Conservation (phyloP, 2,797 vertebrate genomes). For the Nannoperca australis region DNA sequence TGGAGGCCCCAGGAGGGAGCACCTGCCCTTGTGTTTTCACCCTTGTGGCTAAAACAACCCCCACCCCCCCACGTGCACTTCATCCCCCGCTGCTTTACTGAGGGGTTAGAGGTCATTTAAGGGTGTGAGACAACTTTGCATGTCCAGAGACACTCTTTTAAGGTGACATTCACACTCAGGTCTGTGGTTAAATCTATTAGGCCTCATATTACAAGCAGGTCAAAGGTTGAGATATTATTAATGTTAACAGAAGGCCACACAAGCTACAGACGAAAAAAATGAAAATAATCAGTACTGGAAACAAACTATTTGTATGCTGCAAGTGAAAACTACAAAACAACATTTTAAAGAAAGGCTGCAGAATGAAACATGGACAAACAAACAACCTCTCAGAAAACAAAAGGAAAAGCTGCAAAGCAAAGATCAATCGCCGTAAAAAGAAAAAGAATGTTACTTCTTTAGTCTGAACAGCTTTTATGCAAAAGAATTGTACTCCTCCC, state of each 20-base stretch:
- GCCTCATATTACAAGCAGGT: slow-evolving; percentile 56
- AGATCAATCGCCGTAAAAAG: slow-evolving; percentile 33
- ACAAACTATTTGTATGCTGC: slow-evolving; percentile 9
- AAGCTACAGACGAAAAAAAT: slow-evolving; percentile 31
- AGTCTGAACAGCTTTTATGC: slow-evolving; percentile 46
- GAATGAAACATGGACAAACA: background rate
- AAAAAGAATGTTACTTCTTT: slow-evolving; percentile 32
- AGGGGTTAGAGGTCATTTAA: slow-evolving; percentile 65
- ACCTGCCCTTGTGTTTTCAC: slow-evolving; percentile 75
- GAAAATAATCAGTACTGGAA: slow-evolving; percentile 15
- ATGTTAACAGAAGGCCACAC: slow-evolving; percentile 65
- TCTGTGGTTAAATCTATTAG: slow-evolving; percentile 56
- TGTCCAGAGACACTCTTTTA: slow-evolving; percentile 68
- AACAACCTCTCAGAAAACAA: slow-evolving; percentile 14
- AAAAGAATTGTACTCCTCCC: slow-evolving; percentile 54
- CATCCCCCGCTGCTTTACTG: slow-evolving; percentile 47
- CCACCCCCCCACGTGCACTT: background rate
- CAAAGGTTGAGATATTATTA: slow-evolving; percentile 56
- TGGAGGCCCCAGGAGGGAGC: slow-evolving; percentile 57
- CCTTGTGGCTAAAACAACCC: slow-evolving; percentile 61
- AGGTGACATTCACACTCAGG: slow-evolving; percentile 66
- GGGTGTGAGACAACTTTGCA: slow-evolving; percentile 66
- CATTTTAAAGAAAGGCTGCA: background rate
- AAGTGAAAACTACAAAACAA: slow-evolving; percentile 8
- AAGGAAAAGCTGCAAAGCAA: slow-evolving; percentile 34